phyloP scores from a whole-genome alignment of 2,797 vertebrate genomes.

The Parauchenoglanis punctatus region DNA sequence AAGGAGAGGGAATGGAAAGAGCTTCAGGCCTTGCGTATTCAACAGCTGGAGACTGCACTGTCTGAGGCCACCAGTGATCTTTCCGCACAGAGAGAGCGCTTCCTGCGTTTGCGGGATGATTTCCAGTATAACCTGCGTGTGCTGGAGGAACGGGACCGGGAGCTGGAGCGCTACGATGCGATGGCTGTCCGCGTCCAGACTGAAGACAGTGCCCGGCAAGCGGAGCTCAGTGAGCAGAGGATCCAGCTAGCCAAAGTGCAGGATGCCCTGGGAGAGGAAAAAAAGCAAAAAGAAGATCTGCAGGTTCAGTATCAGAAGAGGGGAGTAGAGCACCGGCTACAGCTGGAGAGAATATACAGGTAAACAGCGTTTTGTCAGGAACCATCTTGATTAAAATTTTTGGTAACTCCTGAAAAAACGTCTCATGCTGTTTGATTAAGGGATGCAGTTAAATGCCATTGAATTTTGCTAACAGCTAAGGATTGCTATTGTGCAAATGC shows the following conservation, averaged over 20 bases:
- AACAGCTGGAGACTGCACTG: slow-evolving; percentile 70
- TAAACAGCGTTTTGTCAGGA: slow-evolving; percentile 52
- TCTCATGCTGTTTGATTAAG: background rate
- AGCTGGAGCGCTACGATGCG: slow-evolving; percentile 76
- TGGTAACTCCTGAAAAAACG: background rate
- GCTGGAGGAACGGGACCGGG: slow-evolving; percentile 80
- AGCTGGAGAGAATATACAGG: slow-evolving; percentile 72
- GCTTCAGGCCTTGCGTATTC: slow-evolving; percentile 68
- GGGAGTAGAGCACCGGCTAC: slow-evolving; percentile 68
- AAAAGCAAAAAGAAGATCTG: slow-evolving; percentile 62
- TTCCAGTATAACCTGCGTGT: slow-evolving; percentile 81
- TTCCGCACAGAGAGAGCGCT: slow-evolving; percentile 64
- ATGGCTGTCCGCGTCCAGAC: slow-evolving; percentile 63
- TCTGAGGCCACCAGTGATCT: slow-evolving; percentile 65
- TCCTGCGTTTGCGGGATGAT: slow-evolving; percentile 75
- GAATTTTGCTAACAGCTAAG: background rate
- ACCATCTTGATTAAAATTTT: background rate
- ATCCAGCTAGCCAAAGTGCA: slow-evolving; percentile 72
- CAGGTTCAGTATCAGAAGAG: slow-evolving; percentile 59
- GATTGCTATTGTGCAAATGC: background rate
- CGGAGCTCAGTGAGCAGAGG: slow-evolving; percentile 74
- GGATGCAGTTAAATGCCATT: background rate
- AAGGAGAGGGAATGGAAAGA: slow-evolving; percentile 81
- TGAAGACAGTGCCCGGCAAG: slow-evolving; percentile 69
- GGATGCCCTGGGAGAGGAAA: slow-evolving; percentile 65